Conservation (phyloP, 2,113 vertebrate species). For the Elaphurus davidianus region DNA sequence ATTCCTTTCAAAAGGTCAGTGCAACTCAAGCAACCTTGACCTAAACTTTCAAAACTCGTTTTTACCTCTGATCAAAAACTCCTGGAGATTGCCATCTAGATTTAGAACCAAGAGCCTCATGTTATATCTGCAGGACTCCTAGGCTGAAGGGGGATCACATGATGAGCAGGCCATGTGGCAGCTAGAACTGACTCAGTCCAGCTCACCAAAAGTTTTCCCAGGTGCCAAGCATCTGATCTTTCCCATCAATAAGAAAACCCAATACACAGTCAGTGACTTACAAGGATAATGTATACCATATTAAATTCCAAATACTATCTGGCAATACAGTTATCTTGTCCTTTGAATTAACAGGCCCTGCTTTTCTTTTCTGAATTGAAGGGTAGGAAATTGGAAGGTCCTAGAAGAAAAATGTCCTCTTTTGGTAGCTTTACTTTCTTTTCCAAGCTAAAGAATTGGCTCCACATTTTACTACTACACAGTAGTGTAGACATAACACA, state of each 20-base stretch:
- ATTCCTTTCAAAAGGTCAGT: neutral
- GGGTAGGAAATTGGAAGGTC: neutral
- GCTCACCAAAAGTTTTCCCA: neutral
- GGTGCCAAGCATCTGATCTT: neutral
- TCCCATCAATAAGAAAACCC: neutral
- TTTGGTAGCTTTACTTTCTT: neutral
- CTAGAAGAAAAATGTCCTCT: neutral
- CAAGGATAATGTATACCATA: neutral
- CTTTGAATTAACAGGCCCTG: neutral
- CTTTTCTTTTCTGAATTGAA: neutral
- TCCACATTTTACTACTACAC: neutral
- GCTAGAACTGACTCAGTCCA: neutral
- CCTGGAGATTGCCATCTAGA: neutral
- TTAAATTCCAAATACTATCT: neutral
- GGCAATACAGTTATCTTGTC: neutral
- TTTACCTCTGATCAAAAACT: neutral
- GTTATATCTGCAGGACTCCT: neutral
- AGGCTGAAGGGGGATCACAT: neutral
- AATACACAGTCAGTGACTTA: neutral
- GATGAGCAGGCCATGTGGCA: neutral
- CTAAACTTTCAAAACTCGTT: neutral
- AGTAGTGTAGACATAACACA: neutral
- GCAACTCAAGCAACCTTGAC: neutral
- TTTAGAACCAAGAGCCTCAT: neutral
- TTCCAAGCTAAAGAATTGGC: neutral